A percentile compares a stretch with the other conserved stretches of the same genome.
phyloP scores from a whole-genome alignment of 2,797 vertebrate genomes.

The Neosilurus hyrtlii region DNA sequence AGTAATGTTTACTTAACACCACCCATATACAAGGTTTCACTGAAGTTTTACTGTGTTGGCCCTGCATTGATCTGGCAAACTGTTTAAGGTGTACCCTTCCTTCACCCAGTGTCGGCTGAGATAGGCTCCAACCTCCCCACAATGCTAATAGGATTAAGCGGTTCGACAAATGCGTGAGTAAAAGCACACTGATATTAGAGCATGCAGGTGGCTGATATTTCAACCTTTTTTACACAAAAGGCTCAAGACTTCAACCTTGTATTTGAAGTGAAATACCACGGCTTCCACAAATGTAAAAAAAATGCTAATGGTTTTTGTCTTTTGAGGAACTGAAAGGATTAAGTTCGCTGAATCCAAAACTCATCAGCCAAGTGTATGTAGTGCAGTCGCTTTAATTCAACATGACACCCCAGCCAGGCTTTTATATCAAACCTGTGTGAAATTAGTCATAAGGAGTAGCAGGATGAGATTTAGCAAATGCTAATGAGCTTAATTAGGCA shows the following conservation, averaged over 20 bases:
- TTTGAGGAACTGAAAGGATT: background rate
- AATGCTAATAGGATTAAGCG: no score
- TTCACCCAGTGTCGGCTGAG: no score
- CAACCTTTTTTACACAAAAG: background rate
- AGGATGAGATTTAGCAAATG: constrained; percentile 71
- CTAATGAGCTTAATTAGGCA: constrained; percentile 77
- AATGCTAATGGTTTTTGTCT: background rate
- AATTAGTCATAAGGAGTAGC: constrained; percentile 59
- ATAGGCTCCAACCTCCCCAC: no score
- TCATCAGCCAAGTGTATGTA: background rate
- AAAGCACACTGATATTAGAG: constrained; percentile 3
- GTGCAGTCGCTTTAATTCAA: constrained; percentile 21
- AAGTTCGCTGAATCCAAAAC: background rate
- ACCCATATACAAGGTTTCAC: no score
- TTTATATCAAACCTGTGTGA: constrained; percentile 16
- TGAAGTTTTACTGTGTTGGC: no score
- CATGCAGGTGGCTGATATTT: background rate
- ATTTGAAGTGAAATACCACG: constrained; percentile 7
- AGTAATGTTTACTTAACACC: background rate
- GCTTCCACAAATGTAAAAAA: constrained; percentile 5
- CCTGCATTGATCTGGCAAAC: no score
- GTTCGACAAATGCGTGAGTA: no score
- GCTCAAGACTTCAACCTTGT: background rate
- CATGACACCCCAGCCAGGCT: constrained; percentile 13
- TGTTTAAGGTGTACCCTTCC: no score